These are phyloP conservation scores for Serranus cabrilla DNA, from an alignment of 2,797 vertebrate genomes.

Conservation along the genomic window DNA sequence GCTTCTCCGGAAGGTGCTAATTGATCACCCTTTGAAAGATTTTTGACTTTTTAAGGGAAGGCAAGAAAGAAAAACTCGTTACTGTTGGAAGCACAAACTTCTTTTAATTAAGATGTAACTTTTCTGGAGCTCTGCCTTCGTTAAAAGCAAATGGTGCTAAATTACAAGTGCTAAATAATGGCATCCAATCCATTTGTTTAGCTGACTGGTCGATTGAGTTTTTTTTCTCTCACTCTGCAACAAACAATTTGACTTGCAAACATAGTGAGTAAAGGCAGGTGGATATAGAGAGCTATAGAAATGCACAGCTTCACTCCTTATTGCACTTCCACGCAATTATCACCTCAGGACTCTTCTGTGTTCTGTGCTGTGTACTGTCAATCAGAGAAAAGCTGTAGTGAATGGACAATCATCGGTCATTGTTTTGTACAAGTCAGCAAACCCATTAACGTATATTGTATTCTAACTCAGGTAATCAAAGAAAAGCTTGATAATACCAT, in stretches of 20 bases:
- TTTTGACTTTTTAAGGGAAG: conserved; percentile 56
- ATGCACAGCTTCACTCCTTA: background rate
- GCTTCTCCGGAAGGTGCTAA: conserved; percentile 69
- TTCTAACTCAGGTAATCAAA: background rate
- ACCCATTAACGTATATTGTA: background rate
- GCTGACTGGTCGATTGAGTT: conserved; percentile 24
- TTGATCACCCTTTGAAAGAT: conserved; percentile 70
- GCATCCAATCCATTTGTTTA: conserved; percentile 42
- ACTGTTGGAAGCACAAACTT: conserved; percentile 58
- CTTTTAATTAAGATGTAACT: conserved; percentile 74
- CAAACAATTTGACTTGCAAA: conserved; percentile 16
- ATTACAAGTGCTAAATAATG: conserved; percentile 64
- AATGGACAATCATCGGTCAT: background rate
- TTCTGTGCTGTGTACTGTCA: conserved; percentile 1
- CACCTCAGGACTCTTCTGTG: background rate
- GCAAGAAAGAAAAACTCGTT: conserved; percentile 44
- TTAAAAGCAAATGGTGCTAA: conserved; percentile 65
- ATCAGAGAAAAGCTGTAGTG: background rate
- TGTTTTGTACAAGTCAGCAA: conserved; percentile 13
- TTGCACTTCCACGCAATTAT: conserved; percentile 1
- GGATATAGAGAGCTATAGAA: background rate
- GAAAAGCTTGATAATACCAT: background rate
- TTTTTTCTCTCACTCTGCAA: conserved; percentile 13
- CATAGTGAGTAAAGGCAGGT: background rate
- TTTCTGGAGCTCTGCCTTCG: conserved; percentile 66